Evolutionary conservation across 2,888 invertebrate genomes (phyloP).

Genomic region (Lithosia quadra): DNA sequence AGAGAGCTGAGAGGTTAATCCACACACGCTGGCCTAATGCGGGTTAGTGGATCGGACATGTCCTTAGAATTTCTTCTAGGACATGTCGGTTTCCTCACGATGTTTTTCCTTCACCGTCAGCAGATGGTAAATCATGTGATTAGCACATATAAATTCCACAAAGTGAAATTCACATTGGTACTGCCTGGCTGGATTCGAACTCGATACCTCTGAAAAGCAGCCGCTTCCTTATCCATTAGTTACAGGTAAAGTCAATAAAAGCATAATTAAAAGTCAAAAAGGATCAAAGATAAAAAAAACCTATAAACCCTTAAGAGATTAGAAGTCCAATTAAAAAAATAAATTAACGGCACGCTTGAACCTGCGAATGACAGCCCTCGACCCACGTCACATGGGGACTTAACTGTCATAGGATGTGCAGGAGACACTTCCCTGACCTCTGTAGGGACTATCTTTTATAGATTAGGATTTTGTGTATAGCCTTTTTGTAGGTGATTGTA

Average conservation of each 20-base stretch:
- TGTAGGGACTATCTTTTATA: background rate
- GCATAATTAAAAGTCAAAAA: background rate
- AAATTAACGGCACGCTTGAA: background rate
- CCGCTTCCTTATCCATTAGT: no score
- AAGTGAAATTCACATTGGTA: no score
- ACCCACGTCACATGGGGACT: constrained; percentile 19
- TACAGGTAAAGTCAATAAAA: background rate
- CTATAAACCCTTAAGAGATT: background rate
- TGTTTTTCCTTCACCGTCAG: no score
- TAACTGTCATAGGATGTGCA: constrained; percentile 5
- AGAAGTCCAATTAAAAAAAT: constrained; percentile 23
- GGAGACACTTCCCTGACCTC: constrained; percentile 2
- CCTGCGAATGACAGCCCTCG: constrained; percentile 14
- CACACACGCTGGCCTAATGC: no score
- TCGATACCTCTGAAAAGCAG: no score
- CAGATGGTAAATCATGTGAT: no score
- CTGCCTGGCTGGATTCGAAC: no score
- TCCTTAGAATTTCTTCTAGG: no score
- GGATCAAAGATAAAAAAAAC: background rate
- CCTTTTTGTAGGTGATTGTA: background rate
- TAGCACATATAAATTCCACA: no score
- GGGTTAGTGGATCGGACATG: no score
- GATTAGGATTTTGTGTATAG: background rate
- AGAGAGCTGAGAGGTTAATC: no score
- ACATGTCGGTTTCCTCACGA: no score